Evolutionary conservation across 2,113 vertebrate species (phyloP), one percentile per base, ranked within the genome.

Genomic region (Chlamydotis undulata): DNA sequence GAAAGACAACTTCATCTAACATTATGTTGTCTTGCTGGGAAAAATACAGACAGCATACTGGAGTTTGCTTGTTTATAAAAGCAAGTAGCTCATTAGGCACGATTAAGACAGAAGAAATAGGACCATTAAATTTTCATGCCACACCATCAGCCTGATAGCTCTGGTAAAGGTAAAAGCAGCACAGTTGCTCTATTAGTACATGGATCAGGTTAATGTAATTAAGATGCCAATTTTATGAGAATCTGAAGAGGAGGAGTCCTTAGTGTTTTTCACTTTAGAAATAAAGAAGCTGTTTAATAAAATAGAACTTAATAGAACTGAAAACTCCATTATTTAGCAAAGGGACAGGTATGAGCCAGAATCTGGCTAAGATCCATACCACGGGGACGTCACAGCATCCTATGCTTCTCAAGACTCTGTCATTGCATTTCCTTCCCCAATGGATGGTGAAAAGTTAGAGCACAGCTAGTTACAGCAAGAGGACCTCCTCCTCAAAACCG

Each of bases 81-180:
- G 73, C 85, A 97, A 97, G 73, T 84, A 93, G 89, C 92, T 97
- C 96, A 96, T 97, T 97, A 97, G 57, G 60, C 69, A 91, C 94
- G 95, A 97, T 97, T 98, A 97, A 97, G 88, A 92, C 56, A 65
- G 5, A 94, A 86, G 84, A 96, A 89, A 55, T 23, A 39, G 29
- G 50, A 88, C n/a, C 93, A 94, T 95, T 97, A 95, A 91, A 91
- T 87, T 96, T 96, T 95, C 81, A 68, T 80, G 83, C 12, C 35
- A 71, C 69, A 19, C 70, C 64, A 14, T 68, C 90, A 93, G 53
- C 25, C 35, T 29, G 3, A 79, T 65, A 79, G 53, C 75, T 96
- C 79, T 11, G 41, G 37, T 29, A 75, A 77, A 92, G 55, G 85
- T 35, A 80, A 89, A 91, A 78, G 76, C 74, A 86, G 22, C 59